phyloP scores from a whole-genome alignment of 2,888 invertebrate species.

The Drosophila longiperda region DNA sequence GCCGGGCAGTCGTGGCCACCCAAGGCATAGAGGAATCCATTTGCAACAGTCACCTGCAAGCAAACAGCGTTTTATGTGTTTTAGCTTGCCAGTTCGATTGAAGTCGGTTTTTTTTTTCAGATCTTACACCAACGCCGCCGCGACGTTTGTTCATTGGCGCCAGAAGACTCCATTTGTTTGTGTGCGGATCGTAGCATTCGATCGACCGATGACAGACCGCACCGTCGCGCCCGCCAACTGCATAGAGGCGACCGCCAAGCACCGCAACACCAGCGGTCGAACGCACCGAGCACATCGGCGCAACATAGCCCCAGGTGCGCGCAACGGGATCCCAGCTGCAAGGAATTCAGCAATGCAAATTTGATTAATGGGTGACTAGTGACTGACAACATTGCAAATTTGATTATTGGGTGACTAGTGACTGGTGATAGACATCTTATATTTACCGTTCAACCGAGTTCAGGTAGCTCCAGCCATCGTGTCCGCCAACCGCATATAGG shows the following conservation, averaged over 20 bases:
- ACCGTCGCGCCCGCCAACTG: constrained; percentile 96
- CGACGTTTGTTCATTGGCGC: constrained; percentile 94
- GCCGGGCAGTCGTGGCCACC: constrained; percentile 98
- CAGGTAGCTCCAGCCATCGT: constrained; percentile 94
- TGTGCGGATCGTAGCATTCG: constrained; percentile 92
- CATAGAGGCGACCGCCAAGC: constrained; percentile 93
- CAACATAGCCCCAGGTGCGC: constrained; percentile 95
- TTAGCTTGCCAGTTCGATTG: background rate
- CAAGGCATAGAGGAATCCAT: constrained; percentile 95
- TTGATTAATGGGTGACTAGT: background rate
- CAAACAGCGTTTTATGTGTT: background rate
- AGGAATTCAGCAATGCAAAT: background rate
- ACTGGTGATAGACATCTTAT: background rate
- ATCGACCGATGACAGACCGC: constrained; percentile 95
- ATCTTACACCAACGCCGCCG: constrained; percentile 93
- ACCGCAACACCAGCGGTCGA: constrained; percentile 95
- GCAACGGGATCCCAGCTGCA: constrained; percentile 94
- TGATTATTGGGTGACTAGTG: background rate
- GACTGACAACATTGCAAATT: background rate
- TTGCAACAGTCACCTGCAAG: constrained; percentile 90
- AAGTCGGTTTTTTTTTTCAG: background rate
- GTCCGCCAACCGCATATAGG: constrained; percentile 97
- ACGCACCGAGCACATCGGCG: constrained; percentile 94
- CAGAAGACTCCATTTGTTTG: constrained; percentile 91
- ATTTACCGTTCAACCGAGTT: constrained; percentile 93